A percentile compares a stretch with the other conserved stretches of the same genome.
Evolutionary conservation across 2,113 vertebrate genomes (phyloP).

Genomic region (Megaptera novaeangliae): DNA sequence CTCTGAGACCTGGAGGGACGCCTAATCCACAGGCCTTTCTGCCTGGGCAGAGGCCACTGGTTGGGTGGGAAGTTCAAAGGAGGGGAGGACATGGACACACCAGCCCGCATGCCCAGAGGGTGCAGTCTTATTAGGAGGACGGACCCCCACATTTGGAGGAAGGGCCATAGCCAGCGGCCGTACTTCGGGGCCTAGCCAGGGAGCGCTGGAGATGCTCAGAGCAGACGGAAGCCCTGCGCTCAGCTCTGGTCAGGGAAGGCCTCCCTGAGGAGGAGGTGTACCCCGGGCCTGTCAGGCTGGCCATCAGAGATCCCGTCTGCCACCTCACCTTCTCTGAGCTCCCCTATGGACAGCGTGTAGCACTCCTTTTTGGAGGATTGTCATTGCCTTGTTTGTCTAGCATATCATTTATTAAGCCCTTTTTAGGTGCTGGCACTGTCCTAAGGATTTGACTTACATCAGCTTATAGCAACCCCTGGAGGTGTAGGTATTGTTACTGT

Average conservation of each 20-base stretch:
- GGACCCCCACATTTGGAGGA: neutral
- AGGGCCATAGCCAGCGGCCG: neutral
- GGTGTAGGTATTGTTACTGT: neutral
- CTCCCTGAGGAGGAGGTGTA: neutral
- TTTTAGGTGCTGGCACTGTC: neutral
- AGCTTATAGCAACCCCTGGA: neutral
- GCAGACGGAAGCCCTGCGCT: neutral
- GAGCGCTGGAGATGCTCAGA: neutral
- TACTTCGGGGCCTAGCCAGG: neutral
- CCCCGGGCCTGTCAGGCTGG: neutral
- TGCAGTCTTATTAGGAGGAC: neutral
- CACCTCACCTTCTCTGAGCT: neutral
- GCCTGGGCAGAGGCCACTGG: neutral
- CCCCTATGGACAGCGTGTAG: accelerated
- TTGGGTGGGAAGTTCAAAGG: neutral
- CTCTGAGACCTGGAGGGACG: neutral
- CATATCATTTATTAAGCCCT: neutral
- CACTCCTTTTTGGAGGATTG: neutral
- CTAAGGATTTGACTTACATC: neutral
- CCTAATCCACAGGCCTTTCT: neutral
- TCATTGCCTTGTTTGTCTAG: neutral
- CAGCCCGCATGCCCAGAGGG: neutral
- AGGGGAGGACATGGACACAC: neutral
- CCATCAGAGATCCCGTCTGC: neutral
- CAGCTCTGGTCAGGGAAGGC: neutral